phyloP scores from a whole-genome alignment of 1,140 invertebrate species.

The Tribolium madens region DNA sequence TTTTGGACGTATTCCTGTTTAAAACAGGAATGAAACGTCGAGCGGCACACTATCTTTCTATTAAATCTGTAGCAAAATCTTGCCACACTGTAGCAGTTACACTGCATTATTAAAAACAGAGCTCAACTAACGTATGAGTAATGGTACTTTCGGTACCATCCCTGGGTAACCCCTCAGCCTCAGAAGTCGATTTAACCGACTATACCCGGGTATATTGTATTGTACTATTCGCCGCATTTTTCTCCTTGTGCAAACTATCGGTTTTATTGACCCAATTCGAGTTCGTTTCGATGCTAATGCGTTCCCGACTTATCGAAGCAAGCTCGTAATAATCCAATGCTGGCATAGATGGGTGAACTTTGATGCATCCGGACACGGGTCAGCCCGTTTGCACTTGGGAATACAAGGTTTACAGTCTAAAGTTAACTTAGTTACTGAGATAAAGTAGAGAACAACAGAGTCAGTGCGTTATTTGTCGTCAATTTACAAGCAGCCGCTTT shows the following conservation, averaged over 20 bases:
- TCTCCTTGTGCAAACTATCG: neutral
- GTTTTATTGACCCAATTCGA: neutral
- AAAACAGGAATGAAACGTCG: too few relatives aligned
- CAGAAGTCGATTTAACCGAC: too few relatives aligned
- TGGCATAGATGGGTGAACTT: slow-evolving; percentile 10
- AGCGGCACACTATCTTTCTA: too few relatives aligned
- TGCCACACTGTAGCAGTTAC: too few relatives aligned
- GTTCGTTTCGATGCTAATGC: slow-evolving; percentile 5
- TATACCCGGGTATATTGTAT: too few relatives aligned
- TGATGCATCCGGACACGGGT: slow-evolving; percentile 20
- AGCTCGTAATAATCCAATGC: slow-evolving; percentile 3
- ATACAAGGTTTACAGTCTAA: slow-evolving; percentile 4
- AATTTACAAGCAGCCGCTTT: neutral
- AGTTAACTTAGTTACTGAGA: slow-evolving; percentile 9
- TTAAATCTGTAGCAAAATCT: too few relatives aligned
- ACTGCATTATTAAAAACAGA: too few relatives aligned
- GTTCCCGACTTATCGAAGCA: neutral
- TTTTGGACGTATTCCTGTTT: too few relatives aligned
- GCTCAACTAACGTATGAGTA: too few relatives aligned
- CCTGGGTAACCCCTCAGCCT: too few relatives aligned
- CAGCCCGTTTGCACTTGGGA: slow-evolving; percentile 3
- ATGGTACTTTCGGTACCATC: too few relatives aligned
- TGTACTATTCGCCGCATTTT: neutral
- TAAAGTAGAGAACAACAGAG: slow-evolving; percentile 1
- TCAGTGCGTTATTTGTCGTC: neutral